Conservation (phyloP, 2,888 invertebrate species). For the Hemicrepidius hirtus region DNA sequence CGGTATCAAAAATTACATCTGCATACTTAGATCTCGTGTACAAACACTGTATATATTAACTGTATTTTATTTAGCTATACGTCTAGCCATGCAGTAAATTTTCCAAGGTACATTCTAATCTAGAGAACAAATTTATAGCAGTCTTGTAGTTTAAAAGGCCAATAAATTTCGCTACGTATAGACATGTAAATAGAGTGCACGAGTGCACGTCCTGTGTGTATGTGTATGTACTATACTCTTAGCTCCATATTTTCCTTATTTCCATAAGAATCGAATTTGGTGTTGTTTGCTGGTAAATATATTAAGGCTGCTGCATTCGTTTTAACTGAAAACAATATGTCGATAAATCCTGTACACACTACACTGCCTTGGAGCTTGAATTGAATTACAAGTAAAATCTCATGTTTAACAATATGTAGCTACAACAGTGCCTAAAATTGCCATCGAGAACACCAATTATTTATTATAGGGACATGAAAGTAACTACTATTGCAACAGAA, state of each 20-base stretch:
- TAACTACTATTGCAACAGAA: too few relatives aligned
- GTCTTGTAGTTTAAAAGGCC: slow-evolving; percentile 54
- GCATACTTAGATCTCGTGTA: slow-evolving; percentile 38
- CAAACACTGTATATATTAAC: slow-evolving; percentile 49
- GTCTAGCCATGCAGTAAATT: slow-evolving; percentile 64
- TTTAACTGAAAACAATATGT: slow-evolving; percentile 15
- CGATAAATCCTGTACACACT: not conserved
- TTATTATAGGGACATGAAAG: too few relatives aligned
- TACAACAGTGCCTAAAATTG: too few relatives aligned
- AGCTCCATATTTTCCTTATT: slow-evolving; percentile 56
- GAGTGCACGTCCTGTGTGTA: slow-evolving; percentile 55
- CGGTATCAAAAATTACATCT: slow-evolving; percentile 45
- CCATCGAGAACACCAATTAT: too few relatives aligned
- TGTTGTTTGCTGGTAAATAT: slow-evolving; percentile 52
- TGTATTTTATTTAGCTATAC: slow-evolving; percentile 51
- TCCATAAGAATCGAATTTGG: slow-evolving; percentile 59
- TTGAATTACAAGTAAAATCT: too few relatives aligned
- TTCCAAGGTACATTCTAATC: slow-evolving; percentile 67
- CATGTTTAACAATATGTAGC: too few relatives aligned
- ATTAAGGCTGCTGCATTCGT: slow-evolving; percentile 50
- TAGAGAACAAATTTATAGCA: slow-evolving; percentile 66
- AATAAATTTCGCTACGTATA: slow-evolving; percentile 62
- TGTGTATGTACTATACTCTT: slow-evolving; percentile 14
- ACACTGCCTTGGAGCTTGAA: too few relatives aligned
- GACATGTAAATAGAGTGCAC: slow-evolving; percentile 66